A percentile compares a stretch with the other conserved stretches of the same genome.
phyloP scores from a whole-genome alignment of 1,140 invertebrate species.

The Drosophila athabasca region DNA sequence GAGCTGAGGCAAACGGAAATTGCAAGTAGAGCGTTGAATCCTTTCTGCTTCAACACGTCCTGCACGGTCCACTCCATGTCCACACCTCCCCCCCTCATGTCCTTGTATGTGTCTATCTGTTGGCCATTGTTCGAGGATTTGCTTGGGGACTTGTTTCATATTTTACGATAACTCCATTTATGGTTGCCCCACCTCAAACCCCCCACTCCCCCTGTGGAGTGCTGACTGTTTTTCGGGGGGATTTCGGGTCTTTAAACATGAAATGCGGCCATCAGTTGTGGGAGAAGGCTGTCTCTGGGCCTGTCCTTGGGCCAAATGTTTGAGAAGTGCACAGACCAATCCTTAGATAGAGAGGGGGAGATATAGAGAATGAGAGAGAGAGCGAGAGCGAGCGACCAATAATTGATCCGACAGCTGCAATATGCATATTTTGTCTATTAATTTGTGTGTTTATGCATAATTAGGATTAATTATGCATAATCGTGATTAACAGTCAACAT shows the following conservation, averaged over 20 bases:
- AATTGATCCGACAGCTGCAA: conserved; percentile 64
- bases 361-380: background rate
- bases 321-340: no score
- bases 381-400: background rate
- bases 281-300: conserved; percentile 10
- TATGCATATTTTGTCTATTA: conserved; percentile 78
- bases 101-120: conserved; percentile 28
- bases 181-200: conserved; percentile 32
- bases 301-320: background rate
- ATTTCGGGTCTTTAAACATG: conserved; percentile 61
- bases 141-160: conserved; percentile 75
- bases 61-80: background rate
- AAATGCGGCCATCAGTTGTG: conserved; percentile 68
- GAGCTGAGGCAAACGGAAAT: conserved; percentile 61
- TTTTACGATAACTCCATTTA: conserved; percentile 79
- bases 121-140: conserved; percentile 76
- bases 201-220: background rate
- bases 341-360: no score
- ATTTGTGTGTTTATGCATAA: conserved; percentile 76
- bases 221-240: no score
- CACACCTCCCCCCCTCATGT: background rate
- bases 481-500: conserved; percentile 75
- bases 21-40: conserved; percentile 78
- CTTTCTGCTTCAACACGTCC: conserved; percentile 77
- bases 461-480: conserved; percentile 79